Evolutionary conservation across 1,140 invertebrate genomes (phyloP), one percentile per base, ranked within the genome.

Genomic region (Hydropsyche tenuis): DNA sequence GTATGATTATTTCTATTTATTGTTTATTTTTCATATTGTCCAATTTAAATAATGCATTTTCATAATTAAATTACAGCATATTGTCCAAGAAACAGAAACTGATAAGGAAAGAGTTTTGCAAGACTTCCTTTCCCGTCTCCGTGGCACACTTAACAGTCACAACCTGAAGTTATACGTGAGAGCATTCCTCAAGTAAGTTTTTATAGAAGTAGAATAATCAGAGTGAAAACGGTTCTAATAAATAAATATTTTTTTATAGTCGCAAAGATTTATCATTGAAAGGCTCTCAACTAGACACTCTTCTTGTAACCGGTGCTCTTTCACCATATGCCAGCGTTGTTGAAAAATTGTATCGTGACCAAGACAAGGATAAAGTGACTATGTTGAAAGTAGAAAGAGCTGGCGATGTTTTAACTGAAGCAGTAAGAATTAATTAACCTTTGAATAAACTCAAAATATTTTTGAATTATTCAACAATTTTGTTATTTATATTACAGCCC

Each of bases 161-260:
- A 96, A 96, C 83, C 87, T 96, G 69, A 91, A 92, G 79, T 89
- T 89, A 79, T 96, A 93, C 80, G 93, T 94, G 14, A 88, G 92
- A 78, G 89, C 92, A 25, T 95, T 94, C 83, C 90, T 95, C 81
- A 93, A 91, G 92, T 93, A 83, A 87, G 88, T 86, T 64, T 14
- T 9, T 43, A n/a, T n/a, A n/a, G n/a, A n/a, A n/a, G n/a, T n/a
- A n/a, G n/a, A n/a, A n/a, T n/a, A n/a, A n/a, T n/a, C n/a, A n/a
- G n/a, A n/a, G n/a, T n/a, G n/a, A n/a, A n/a, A n/a, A n/a, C n/a
- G n/a, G n/a, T n/a, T n/a, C n/a, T n/a, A 53, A 7, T 43, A 43
- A 43, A 43, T 53, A n/a, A n/a, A n/a, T 53, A 30, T 73, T 18
- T 60, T 65, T 56, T 80, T 80, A 9, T 79, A 92, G 90, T 79